Evolutionary conservation across 2,113 vertebrate genomes (phyloP), one percentile per base, ranked within the genome.

Genomic region (Larimichthys crocea): DNA sequence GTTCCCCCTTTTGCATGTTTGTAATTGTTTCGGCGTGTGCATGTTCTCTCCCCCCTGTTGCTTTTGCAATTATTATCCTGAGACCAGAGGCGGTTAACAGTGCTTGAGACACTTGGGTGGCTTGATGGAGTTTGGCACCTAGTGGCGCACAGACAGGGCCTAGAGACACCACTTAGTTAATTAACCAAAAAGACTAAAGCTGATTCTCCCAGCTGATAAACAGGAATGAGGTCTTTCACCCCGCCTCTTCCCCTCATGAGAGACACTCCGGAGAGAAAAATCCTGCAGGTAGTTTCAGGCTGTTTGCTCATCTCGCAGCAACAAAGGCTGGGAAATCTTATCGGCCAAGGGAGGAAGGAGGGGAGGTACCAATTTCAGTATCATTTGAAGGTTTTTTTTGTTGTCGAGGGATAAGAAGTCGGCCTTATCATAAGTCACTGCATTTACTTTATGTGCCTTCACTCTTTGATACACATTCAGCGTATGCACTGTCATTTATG

Each of bases 81-180:
- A 79, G 82, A 83, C 92, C 80, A 89, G 89, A 57, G 87, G 84
- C 82, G 31, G 67, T 86, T 62, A 49, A 40, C 31, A 74, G 83
- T 48, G 79, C 74, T 60, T 1, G 65, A 86, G 82, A 89, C 86
- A 88, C 85, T 88, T 74, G 85, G 88, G 88, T 83, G 86, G 82
- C 76, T 88, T 91, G 92, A 92, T 91, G 86, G 88, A 91, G 87
- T 82, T 91, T 89, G 85, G 90, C 91, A 90, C 83, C 48, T 74
- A 62, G 79, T 85, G 10, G 80, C 29, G 68, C 70, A 35, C 71
- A 87, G 76, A 86, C 80, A 75, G 59, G 69, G 89, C 94, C 92
- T 56, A 17, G 85, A 92, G 91, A 90, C 89, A 70, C 79, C 72
- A 85, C 89, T 92, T 92, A 89, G 88, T 92, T 94, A 94, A 95